Base-by-base conservation (phyloP, 2,797 vertebrate species). In the Syngnathus rostellatus region DNA sequence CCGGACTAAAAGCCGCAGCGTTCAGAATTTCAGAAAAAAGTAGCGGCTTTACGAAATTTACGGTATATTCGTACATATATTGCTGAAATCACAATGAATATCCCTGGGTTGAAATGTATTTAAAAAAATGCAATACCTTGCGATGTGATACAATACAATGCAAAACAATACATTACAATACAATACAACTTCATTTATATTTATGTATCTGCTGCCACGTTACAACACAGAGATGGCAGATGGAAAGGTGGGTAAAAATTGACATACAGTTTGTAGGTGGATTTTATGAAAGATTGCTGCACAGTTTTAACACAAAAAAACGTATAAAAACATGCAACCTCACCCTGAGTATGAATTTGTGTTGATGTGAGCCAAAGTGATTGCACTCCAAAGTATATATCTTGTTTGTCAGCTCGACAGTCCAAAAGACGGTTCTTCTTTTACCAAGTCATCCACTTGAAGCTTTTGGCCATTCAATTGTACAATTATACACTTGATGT, bases 171-270 rank as follows among this genome's bases (percentile, higher is more conserved):
- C 31, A 3, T 31, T 31, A 31, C 31, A 31, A 31, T 31, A 31
- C 31, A 31, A 31, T 31, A 31, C 31, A 31, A 31, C 31, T 31
- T 31, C 3, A 31, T 31, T 31, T 31, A 31, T 31, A 31, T 31
- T 31, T 31, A 31, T 39, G 50, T 60, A 65, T 75, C 46, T 68
- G 46, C 69, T 41, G 7, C 0, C 8, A 40, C 57, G 25, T 46
- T 51, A n/a, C 5, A 16, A 37, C 37, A 37, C 25, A 16, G 62
- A 69, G 38, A 31, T 31, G 31, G 69, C 55, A 67, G 65, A 78
- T 78, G 64, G 68, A 75, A 63, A 71, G 8, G 31, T 8, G 60
- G 43, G 14, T 66, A 61, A 74, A 71, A 67, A 68, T 41, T 68
- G 70, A 79, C 69, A 70, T 75, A 16, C 21, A 16, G 9, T 41